Conservation (phyloP, 2,888 invertebrate genomes). For the Tribolium freemani region DNA sequence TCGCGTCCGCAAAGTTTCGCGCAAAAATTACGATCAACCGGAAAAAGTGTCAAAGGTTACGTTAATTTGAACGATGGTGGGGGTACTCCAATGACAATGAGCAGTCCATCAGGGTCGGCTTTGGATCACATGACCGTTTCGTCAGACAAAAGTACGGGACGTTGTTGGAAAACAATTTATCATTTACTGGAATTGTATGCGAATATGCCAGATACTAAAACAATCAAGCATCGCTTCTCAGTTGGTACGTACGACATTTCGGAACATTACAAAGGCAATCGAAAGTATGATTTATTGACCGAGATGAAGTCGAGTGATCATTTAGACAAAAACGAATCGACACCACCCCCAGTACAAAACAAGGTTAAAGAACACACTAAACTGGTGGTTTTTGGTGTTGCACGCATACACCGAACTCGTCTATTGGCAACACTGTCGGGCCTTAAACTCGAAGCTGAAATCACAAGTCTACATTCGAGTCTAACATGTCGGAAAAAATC, state of each 20-base stretch:
- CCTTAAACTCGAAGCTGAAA: slow-evolving; percentile 93
- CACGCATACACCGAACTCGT: slow-evolving; percentile 87
- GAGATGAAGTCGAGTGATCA: slow-evolving; percentile 73
- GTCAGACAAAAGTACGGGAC: slow-evolving; percentile 70
- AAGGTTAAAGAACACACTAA: slow-evolving; percentile 77
- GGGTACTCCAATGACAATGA: slow-evolving; percentile 78
- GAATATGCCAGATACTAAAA: slow-evolving; percentile 95
- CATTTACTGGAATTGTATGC: slow-evolving; percentile 93
- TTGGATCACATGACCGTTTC: slow-evolving; percentile 70
- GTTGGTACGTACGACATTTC: slow-evolving; percentile 75
- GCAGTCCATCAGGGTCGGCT: slow-evolving; percentile 75
- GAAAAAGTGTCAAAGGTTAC: slow-evolving; percentile 88
- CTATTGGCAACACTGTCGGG: slow-evolving; percentile 93
- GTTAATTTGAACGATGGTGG: slow-evolving; percentile 85
- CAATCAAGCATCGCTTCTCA: slow-evolving; percentile 85
- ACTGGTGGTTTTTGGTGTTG: slow-evolving; percentile 89
- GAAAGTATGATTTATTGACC: slow-evolving; percentile 72
- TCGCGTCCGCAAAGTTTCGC: slow-evolving; percentile 89
- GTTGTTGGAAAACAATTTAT: slow-evolving; percentile 96
- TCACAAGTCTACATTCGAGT: slow-evolving; percentile 92
- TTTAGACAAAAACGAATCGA: slow-evolving; percentile 70
- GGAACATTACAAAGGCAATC: slow-evolving; percentile 76
- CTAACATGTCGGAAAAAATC: slow-evolving; percentile 91
- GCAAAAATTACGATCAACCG: slow-evolving; percentile 87
- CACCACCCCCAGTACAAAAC: slow-evolving; percentile 56